Conservation (phyloP, 2,888 invertebrate species). For the Tenthredo amoena region DNA sequence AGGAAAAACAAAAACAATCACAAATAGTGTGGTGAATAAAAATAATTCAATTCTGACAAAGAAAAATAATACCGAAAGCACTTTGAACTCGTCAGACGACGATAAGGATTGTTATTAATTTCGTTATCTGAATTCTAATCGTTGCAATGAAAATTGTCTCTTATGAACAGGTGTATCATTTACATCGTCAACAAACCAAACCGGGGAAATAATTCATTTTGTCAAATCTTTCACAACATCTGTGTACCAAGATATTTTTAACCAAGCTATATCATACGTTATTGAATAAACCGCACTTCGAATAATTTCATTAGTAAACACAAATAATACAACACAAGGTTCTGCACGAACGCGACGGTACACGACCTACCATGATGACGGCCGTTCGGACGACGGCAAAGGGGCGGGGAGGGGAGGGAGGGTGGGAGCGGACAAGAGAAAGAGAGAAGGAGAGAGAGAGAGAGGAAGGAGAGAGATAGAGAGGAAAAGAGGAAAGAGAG, state of each 20-base stretch:
- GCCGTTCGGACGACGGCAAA: slow-evolving; percentile 56
- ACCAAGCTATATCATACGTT: slow-evolving; percentile 36
- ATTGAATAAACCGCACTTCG: slow-evolving; percentile 32
- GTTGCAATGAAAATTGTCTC: neutral
- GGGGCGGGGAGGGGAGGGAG: neutral
- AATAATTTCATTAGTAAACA: slow-evolving; percentile 50
- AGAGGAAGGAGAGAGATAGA: slow-evolving; percentile 14
- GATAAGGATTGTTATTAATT: slow-evolving; percentile 41
- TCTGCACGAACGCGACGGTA: slow-evolving; percentile 61
- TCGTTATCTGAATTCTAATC: slow-evolving; percentile 24
- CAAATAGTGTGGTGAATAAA: neutral
- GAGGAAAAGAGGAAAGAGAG: slow-evolving; percentile 40
- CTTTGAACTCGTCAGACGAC: slow-evolving; percentile 31
- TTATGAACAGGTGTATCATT: slow-evolving; percentile 21
- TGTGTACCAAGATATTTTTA: neutral
- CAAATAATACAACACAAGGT: slow-evolving; percentile 54
- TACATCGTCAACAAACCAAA: slow-evolving; percentile 20
- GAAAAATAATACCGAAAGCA: slow-evolving; percentile 34
- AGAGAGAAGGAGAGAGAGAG: slow-evolving; percentile 30
- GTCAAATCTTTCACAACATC: neutral
- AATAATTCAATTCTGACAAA: slow-evolving; percentile 21
- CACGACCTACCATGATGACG: slow-evolving; percentile 50
- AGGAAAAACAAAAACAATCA: neutral
- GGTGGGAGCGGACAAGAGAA: neutral
- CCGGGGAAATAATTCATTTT: neutral